A percentile compares a stretch with the other conserved stretches of the same genome.
Evolutionary conservation across 2,797 vertebrate species (phyloP).

Genomic region (Sebastes cheni): DNA sequence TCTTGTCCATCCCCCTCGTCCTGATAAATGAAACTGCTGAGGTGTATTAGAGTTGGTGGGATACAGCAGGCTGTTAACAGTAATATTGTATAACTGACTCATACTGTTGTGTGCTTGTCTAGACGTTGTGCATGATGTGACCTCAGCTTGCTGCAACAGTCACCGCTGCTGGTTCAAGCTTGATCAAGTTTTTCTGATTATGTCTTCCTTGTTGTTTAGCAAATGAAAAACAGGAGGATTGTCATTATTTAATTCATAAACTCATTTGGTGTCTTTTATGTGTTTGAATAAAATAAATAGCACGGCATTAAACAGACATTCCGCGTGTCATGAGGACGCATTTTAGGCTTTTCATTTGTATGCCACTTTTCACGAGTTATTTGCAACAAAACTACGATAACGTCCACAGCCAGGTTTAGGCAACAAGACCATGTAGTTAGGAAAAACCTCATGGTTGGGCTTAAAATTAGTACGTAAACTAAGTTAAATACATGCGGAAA

Average conservation of each 20-base stretch:
- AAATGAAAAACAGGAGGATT: slow-evolving; percentile 13
- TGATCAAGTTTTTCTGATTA: slow-evolving; percentile 4
- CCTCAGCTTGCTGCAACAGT: slow-evolving; percentile 1
- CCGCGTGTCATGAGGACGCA: too few species aligned
- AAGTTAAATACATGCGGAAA: too few species aligned
- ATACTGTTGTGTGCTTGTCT: slow-evolving; percentile 40
- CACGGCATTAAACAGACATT: too few species aligned
- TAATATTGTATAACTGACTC: slow-evolving; percentile 29
- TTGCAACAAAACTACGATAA: too few species aligned
- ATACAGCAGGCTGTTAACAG: neutral
- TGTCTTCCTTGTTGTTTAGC: neutral
- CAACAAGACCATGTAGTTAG: too few species aligned
- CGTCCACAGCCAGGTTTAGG: too few species aligned
- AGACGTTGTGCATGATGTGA: slow-evolving; percentile 18
- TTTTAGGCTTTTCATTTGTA: too few species aligned
- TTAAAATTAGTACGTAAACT: too few species aligned
- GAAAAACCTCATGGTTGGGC: too few species aligned
- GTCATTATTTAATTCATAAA: neutral
- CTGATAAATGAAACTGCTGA: neutral
- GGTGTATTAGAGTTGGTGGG: neutral
- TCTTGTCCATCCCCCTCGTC: neutral
- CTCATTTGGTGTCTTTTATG: neutral
- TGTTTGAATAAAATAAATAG: neutral
- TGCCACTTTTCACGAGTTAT: too few species aligned
- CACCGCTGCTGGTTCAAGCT: neutral